Conservation (phyloP, 2,113 vertebrate species). For the Heterocephalus glaber region DNA sequence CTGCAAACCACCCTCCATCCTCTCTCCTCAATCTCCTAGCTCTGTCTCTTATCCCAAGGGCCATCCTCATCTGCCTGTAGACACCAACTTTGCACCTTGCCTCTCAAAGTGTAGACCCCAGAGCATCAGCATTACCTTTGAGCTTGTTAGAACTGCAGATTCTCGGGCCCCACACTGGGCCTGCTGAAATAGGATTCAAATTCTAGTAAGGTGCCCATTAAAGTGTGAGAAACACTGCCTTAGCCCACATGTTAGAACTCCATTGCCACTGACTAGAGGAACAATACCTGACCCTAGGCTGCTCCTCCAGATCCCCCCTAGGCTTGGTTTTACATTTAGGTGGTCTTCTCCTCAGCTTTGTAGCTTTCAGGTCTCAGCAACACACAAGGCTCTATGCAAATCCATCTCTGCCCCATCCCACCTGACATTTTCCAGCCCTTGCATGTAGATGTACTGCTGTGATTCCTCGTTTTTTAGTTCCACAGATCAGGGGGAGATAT, state of each 20-base stretch:
- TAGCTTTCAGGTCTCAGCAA: background rate
- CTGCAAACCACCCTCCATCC: background rate
- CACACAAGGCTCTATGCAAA: background rate
- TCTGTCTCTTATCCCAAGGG: background rate
- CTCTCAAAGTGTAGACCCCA: background rate
- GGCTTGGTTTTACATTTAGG: background rate
- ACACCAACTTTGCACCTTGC: background rate
- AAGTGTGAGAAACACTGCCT: background rate
- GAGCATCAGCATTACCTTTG: background rate
- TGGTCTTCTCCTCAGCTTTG: background rate
- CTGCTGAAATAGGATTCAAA: background rate
- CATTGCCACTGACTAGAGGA: background rate
- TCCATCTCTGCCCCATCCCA: background rate
- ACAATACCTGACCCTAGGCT: background rate
- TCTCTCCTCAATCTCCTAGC: background rate
- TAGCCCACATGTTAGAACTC: background rate
- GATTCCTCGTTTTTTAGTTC: slow-evolving; percentile 34
- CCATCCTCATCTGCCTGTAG: background rate
- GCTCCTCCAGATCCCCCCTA: background rate
- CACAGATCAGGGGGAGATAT: background rate
- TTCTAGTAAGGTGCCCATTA: background rate
- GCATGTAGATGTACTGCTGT: background rate
- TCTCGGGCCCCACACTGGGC: background rate
- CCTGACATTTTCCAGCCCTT: background rate
- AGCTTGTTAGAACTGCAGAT: background rate